Evolutionary conservation across 2,113 vertebrate genomes (phyloP).

Genomic region (Falcunculus frontatus): DNA sequence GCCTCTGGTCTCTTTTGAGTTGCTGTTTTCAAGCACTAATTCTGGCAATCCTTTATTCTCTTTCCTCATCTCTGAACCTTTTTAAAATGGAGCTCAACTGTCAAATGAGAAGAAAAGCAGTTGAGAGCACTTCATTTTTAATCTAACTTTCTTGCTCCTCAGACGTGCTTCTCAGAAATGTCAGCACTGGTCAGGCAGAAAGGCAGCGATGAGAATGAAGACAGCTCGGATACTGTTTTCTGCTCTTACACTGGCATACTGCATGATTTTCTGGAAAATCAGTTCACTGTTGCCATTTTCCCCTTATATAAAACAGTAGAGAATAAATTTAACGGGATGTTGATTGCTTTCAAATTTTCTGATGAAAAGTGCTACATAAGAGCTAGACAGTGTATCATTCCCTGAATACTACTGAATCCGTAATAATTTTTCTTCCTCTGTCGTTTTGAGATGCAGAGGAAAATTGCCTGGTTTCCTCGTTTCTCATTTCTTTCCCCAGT

Average conservation of each 20-base stretch:
- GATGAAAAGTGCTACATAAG: not conserved
- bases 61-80: not conserved
- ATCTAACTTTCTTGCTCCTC: not conserved
- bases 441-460: not conserved
- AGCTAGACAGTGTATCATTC: not conserved
- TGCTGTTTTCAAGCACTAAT: not conserved
- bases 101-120: not conserved
- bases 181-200: not conserved
- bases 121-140: not conserved
- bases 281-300: not conserved
- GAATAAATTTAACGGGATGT: not conserved
- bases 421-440: not conserved
- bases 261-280: not conserved
- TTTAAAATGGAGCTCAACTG: not conserved
- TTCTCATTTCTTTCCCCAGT: not conserved
- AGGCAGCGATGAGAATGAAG: not conserved
- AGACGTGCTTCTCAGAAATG: not conserved
- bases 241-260: not conserved
- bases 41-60: not conserved
- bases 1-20: not conserved
- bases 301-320: not conserved
- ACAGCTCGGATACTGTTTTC: not conserved
- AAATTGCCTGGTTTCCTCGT: not conserved
- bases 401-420: not conserved
- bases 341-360: slow-evolving; percentile 14